These are phyloP conservation scores for Bubo scandiacus DNA, from an alignment of 2,113 vertebrate species.

Conservation along the genomic window DNA sequence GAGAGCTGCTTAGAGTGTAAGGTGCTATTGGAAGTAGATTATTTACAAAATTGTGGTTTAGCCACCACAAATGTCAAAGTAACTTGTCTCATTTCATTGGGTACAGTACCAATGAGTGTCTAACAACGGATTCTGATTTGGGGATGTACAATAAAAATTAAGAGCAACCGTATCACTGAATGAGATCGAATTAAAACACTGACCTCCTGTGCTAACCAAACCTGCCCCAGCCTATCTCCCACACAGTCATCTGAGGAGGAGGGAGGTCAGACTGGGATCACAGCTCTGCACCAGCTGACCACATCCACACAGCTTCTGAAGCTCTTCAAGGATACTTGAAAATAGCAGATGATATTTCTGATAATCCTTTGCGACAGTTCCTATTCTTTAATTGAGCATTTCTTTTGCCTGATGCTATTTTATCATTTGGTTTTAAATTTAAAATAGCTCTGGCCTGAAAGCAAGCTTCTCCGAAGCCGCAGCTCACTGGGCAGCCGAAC, in stretches of 20 bases:
- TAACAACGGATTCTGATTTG: background rate
- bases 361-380: background rate
- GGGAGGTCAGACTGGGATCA: background rate
- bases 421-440: background rate
- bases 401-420: background rate
- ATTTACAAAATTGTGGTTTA: background rate
- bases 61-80: background rate
- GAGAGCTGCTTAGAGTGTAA: background rate
- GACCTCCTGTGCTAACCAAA: background rate
- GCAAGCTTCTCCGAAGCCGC: background rate
- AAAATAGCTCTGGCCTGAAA: background rate
- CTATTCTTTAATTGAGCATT: background rate
- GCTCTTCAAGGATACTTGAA: background rate
- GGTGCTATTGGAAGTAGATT: background rate
- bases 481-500: background rate
- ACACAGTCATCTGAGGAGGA: accelerated
- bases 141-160: background rate
- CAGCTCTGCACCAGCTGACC: background rate
- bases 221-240: background rate
- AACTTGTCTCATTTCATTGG: background rate
- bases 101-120: background rate
- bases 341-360: background rate
- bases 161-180: background rate
- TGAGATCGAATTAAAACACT: background rate
- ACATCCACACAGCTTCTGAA: accelerated